Base-by-base conservation (phyloP, 2,888 invertebrate genomes). In the Cordylochernes scorpioides region DNA sequence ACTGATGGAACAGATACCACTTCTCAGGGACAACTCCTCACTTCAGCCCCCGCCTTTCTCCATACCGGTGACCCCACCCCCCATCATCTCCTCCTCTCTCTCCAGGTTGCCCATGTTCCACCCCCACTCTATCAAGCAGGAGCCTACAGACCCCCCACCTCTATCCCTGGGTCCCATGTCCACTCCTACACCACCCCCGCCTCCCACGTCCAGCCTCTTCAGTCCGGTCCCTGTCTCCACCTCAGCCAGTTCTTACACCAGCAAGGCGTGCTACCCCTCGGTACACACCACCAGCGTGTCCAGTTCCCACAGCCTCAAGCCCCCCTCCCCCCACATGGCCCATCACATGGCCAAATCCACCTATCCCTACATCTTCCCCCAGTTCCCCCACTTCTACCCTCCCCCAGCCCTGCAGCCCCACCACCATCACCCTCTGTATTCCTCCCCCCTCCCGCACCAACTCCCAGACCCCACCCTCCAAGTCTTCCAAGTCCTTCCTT, bases 181-280 rank as follows among this genome's bases (percentile, higher is more conserved):
- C 25, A 28, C 35, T 24, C 31, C 37, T 28, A 32, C 35, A 35
- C 32, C 42, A 38, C 37, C 44, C 18, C 36, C 44, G 15, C 38
- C 43, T 30, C 43, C 40, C 4, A 42, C 38, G 8, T 34, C 38
- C 9, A 36, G 35, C 25, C 31, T 43, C 29, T 36, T 41, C 33
- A 38, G 32, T 26, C 33, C 36, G 19, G 27, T 26, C 4, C 27
- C 32, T n/a, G n/a, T n/a, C n/a, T n/a, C n/a, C n/a, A n/a, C n/a
- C n/a, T n/a, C n/a, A n/a, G n/a, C 29, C 27, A 7, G 18, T 32
- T 15, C 25, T 32, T 5, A 28, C 33, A 24, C 31, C 29, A 7
- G 32, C 32, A 19, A 29, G 17, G 12, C 31, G 29, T 25, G 28
- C 35, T 3, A 24, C 35, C 4, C 28, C 35, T 12, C 32, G 32